These are phyloP conservation scores for Harpegnathos saltator DNA, from an alignment of 1,140 invertebrate genomes.

Conservation along the genomic window DNA sequence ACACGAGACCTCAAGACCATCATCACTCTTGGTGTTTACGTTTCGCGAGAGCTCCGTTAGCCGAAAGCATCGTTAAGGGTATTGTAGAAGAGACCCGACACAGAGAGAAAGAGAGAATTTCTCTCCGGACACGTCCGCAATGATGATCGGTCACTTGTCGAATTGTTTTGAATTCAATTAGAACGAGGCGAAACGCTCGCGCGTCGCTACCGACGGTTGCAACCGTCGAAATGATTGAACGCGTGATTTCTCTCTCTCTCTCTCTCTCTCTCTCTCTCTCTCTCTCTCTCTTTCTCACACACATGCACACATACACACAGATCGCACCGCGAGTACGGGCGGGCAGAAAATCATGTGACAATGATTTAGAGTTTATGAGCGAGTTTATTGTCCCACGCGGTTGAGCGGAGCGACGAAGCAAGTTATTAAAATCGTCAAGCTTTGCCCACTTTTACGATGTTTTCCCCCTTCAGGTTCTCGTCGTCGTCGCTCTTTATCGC, in stretches of 20 bases:
- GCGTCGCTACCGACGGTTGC: neutral
- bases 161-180: neutral
- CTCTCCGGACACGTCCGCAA: neutral
- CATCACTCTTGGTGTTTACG: constrained; percentile 11
- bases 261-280: no score
- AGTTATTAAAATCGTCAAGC: constrained; percentile 13
- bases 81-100: neutral
- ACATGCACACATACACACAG: no score
- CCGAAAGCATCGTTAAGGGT: neutral
- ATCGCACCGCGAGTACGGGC: constrained; percentile 5
- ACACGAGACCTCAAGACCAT: neutral
- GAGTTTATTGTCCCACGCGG: constrained; percentile 21
- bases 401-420: neutral
- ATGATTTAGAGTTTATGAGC: neutral
- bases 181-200: neutral
- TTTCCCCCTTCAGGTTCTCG: neutral
- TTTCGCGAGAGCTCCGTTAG: neutral
- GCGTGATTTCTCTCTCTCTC: neutral
- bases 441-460: neutral
- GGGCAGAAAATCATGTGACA: neutral
- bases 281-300: no score
- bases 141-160: neutral
- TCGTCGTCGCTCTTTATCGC: neutral
- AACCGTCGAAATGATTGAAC: constrained; percentile 1
- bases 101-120: no score